These are phyloP conservation scores for Phyllostomus hastatus DNA, from an alignment of 2,113 vertebrate species.

Conservation along the genomic window DNA sequence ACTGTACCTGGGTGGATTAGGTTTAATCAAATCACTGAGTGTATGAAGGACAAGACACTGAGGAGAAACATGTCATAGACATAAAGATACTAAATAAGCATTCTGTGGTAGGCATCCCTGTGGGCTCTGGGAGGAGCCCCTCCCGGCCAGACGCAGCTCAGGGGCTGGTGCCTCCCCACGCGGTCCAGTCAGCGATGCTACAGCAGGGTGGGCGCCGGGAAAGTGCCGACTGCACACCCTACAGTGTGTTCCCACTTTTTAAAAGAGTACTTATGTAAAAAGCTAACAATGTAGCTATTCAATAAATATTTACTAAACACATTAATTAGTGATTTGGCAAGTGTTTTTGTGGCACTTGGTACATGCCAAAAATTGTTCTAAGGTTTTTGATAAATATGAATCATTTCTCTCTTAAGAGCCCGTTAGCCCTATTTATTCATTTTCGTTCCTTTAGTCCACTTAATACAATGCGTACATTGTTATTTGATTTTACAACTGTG, in stretches of 20 bases:
- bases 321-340: background rate
- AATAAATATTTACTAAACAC: background rate
- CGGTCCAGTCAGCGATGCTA: fast-evolving
- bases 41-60: background rate
- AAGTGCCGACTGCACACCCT: background rate
- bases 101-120: fast-evolving
- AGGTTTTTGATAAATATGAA: background rate
- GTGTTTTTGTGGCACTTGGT: background rate
- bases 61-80: background rate
- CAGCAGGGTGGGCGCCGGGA: background rate
- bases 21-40: background rate
- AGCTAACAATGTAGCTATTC: background rate
- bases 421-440: background rate
- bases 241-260: background rate
- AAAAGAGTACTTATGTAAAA: background rate
- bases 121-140: background rate
- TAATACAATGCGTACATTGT: background rate
- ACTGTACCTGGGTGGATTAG: background rate
- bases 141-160: background rate
- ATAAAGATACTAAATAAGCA: background rate
- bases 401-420: background rate
- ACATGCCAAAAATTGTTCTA: background rate
- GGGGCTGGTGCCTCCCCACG: fast-evolving
- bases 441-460: background rate
- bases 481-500: background rate